Base-by-base conservation (phyloP, 2,888 invertebrate genomes). In the Epistrophe eligans region DNA sequence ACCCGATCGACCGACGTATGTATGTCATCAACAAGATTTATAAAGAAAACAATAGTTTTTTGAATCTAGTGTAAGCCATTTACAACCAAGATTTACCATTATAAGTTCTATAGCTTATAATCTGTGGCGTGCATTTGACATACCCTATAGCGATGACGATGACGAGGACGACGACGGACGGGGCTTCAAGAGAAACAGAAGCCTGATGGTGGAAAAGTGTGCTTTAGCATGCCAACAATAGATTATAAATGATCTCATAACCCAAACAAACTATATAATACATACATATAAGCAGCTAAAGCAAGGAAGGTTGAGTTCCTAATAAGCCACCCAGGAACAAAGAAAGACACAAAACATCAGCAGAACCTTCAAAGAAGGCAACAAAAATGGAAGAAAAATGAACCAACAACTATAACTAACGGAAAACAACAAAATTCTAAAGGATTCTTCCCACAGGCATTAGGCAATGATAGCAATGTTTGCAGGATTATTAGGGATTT, bases 371-470 rank as follows among this genome's bases (percentile, higher is more conserved):
- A 67, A 43, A 64, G 74, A 64, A 50, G 40, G 40, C 72, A 64
- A 50, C 72, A 64, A 50, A 35, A 50, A 50, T 55, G 1, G n/a
- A 45, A 64, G 64, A 55, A 60, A 67, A 76, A 76, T 32, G 60
- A 52, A 28, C 50, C 1, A 19, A 11, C 17, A 11, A 5, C 0
- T 5, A 11, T n/a, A 48, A 24, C 24, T 15, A 60, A 15, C 13
- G 11, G 43, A 50, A 62, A 5, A 24, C 19, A 48, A 35, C 58
- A 15, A 19, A 58, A 58, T 64, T 32, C 74, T n/a, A 82, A 87
- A 87, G 82, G 87, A 87, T 87, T 83, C 87, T 87, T 89, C 89
- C 84, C 89, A 88, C 89, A 84, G 88, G 84, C 88, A 88, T 89
- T 80, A 88, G 89, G 58, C 62, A 82, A 70, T 79, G 84, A 88